A percentile compares a stretch with the other conserved stretches of the same genome.
phyloP scores from a whole-genome alignment of 2,113 vertebrate species.

The Sakesphorus luctuosus region DNA sequence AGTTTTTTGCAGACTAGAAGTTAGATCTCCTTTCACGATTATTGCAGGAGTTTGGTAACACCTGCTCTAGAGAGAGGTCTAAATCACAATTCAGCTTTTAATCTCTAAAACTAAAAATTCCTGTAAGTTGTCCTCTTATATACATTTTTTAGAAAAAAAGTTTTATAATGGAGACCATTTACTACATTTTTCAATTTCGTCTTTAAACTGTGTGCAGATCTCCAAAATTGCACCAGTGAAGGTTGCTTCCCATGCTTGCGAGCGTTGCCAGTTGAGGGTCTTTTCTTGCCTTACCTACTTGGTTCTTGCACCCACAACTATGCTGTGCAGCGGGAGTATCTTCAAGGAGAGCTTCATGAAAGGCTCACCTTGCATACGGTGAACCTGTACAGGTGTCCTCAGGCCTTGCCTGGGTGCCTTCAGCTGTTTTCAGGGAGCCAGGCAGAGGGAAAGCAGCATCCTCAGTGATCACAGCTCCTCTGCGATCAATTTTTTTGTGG shows the following conservation, averaged over 20 bases:
- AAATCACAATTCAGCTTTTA: background rate
- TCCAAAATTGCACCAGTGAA: background rate
- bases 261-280: background rate
- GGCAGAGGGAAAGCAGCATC: background rate
- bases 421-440: too few relatives aligned
- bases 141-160: background rate
- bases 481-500: background rate
- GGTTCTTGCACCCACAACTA: background rate
- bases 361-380: fast-evolving
- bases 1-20: background rate
- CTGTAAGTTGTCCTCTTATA: background rate
- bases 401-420: background rate
- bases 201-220: background rate
- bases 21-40: background rate
- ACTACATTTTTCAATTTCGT: background rate
- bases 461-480: background rate
- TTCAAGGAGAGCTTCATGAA: background rate
- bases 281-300: background rate
- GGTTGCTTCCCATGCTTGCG: background rate
- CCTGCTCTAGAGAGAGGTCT: background rate
- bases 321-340: background rate
- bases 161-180: background rate
- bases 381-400: background rate
- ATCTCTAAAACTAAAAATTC: background rate
- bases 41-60: background rate